Evolutionary conservation across 2,797 vertebrate species (phyloP).

Genomic region (Paramormyrops hopkinsi): DNA sequence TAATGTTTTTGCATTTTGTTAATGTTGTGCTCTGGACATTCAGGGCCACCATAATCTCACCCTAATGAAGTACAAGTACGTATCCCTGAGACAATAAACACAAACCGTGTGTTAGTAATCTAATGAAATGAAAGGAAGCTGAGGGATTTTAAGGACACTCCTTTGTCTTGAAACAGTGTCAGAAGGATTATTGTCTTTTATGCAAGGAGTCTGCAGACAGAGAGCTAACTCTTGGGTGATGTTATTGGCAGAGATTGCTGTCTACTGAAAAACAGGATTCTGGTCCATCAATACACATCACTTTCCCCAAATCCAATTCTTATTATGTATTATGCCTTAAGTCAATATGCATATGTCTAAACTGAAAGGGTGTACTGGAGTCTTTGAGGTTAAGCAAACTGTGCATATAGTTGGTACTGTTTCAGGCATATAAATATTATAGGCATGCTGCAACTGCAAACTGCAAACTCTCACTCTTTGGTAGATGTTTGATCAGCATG

Average conservation of each 20-base stretch:
- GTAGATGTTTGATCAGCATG: background rate
- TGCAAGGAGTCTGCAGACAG: background rate
- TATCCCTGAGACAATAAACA: background rate
- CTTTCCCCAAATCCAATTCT: background rate
- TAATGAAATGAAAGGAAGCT: background rate
- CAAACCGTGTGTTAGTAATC: background rate
- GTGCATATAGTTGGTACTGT: background rate
- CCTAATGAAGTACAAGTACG: background rate
- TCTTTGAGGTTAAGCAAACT: background rate
- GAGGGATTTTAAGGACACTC: constrained; percentile 3
- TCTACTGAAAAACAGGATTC: background rate
- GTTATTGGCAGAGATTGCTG: background rate
- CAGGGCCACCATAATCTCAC: background rate
- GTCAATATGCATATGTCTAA: background rate
- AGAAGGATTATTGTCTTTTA: background rate
- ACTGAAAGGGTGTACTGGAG: background rate
- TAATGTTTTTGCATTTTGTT: background rate
- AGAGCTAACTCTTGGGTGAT: background rate
- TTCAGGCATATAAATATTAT: background rate
- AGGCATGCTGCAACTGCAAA: background rate
- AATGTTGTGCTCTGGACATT: background rate
- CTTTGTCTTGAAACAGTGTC: background rate
- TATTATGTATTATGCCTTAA: background rate
- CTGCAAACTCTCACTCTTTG: background rate
- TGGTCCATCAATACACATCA: background rate